A percentile compares a stretch with the other conserved stretches of the same genome.
Evolutionary conservation across 2,888 invertebrate species (phyloP).

Genomic region (Zhuqinia jingwanae): DNA sequence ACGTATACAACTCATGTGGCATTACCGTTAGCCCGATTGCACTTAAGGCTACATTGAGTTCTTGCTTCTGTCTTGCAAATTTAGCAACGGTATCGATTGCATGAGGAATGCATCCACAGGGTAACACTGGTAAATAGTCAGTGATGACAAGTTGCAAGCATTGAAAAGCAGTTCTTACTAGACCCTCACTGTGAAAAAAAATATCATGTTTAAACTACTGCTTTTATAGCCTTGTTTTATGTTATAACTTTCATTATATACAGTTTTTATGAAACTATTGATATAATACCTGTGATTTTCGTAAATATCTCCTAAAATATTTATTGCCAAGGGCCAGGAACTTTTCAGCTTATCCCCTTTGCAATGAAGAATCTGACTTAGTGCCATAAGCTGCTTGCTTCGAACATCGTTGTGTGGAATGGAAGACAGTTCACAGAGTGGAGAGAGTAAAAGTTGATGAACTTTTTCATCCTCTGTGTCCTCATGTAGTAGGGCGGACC

Average conservation of each 20-base stretch:
- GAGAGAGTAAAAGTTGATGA: constrained; percentile 92
- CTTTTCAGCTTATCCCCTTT: constrained; percentile 95
- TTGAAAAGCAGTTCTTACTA: constrained; percentile 97
- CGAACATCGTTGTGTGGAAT: constrained; percentile 96
- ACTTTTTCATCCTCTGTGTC: constrained; percentile 91
- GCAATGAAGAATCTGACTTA: constrained; percentile 94
- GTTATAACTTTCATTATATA: too few relatives aligned
- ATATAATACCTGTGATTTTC: constrained; percentile 91
- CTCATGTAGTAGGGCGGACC: constrained; percentile 93
- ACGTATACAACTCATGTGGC: constrained; percentile 71
- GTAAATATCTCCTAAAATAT: constrained; percentile 96
- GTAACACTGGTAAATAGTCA: constrained; percentile 95
- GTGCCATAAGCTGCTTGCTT: constrained; percentile 96
- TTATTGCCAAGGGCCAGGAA: constrained; percentile 97
- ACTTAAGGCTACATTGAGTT: constrained; percentile 97
- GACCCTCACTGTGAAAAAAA: constrained; percentile 87
- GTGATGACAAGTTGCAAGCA: constrained; percentile 97
- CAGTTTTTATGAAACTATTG: too few relatives aligned
- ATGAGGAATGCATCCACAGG: constrained; percentile 93
- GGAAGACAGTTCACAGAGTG: constrained; percentile 94
- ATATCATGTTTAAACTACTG: too few relatives aligned
- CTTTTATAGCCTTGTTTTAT: too few relatives aligned
- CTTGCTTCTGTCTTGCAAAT: constrained; percentile 97
- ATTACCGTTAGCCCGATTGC: constrained; percentile 97
- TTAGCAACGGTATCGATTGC: constrained; percentile 96